Conservation (phyloP, 1,140 invertebrate genomes). For the Aplysia californica region DNA sequence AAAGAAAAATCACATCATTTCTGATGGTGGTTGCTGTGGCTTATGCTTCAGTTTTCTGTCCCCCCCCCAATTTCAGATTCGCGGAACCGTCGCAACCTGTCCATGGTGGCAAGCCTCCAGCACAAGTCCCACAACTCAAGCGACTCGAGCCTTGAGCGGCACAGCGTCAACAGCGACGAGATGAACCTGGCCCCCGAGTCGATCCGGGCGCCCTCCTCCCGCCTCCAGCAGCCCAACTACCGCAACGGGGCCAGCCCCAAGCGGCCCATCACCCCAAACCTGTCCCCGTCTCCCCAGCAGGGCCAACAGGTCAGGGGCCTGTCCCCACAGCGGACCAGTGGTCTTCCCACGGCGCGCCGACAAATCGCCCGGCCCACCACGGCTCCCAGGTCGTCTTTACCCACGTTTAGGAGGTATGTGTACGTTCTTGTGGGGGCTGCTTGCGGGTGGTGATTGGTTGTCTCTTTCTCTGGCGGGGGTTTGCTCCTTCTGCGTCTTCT, state of each 20-base stretch:
- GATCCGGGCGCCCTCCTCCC: neutral
- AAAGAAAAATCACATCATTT: too few species aligned
- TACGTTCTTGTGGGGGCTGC: neutral
- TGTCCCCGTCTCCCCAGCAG: conserved; percentile 1
- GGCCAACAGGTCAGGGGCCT: neutral
- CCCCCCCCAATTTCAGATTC: conserved; percentile 16
- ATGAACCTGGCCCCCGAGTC: conserved; percentile 19
- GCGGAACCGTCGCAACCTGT: conserved; percentile 3
- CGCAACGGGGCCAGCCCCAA: neutral
- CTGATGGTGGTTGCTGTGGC: too few species aligned
- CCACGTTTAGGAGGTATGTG: conserved; percentile 9
- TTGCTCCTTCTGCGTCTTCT: neutral
- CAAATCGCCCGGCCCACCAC: neutral
- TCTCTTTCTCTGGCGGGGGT: neutral
- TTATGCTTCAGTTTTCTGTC: too few species aligned
- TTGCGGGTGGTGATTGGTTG: neutral
- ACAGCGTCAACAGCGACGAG: conserved; percentile 25
- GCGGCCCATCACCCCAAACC: neutral
- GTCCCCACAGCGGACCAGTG: conserved; percentile 5
- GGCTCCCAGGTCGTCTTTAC: conserved; percentile 10
- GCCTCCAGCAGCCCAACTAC: conserved; percentile 14
- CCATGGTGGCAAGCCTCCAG: neutral
- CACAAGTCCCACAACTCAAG: conserved; percentile 22
- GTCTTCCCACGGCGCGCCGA: conserved; percentile 2
- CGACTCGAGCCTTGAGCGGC: conserved; percentile 20